Base-by-base conservation (phyloP, 2,113 vertebrate genomes). In the Psittacus erithacus region DNA sequence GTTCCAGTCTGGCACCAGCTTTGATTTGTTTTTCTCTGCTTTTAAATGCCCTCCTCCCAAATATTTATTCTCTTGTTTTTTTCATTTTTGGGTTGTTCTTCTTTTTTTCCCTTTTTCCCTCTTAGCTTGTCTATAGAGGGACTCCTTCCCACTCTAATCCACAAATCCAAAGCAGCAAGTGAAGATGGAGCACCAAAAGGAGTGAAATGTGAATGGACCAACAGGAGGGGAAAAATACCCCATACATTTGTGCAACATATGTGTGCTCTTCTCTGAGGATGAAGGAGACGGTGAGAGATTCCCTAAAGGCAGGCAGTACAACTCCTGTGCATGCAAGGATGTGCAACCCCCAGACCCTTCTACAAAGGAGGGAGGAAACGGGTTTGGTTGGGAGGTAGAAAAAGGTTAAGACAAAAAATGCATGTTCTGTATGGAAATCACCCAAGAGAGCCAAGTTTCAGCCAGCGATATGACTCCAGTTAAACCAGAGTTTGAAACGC, bases 11-110 rank as follows among this genome's bases (percentile, higher is more conserved):
- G 95, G 91, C 91, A 94, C 23, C 18, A 44, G 49, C 17, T 92
- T 90, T 74, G 28, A 79, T 93, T 89, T 82, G 22, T 82, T 95
- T 89, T 90, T 95, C 43, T 75, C 60, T 87, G 59, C 78, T 95
- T 35, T 74, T 63, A 93, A 95, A 93, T 0, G 1, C 27, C 20
- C 41, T 49, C 53, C 23, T 74, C 60, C 7, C 19, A 69, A 44
- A 52, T 33, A 73, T 76, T 79, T 67, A 31, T 63, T 22, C 5
- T 7, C 3, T 65, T 46, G 38, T 23, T 50, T 55, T 39, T 59
- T 59, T 57, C 55, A 59, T 17, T 13, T 16, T 15, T 13, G 17
- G 13, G 2, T 23, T 18, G 18, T 4, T 39, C 67, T 65, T 53
- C 14, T 67, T 52, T 10, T 1, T 13, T 39, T 39, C 5, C 7